Evolutionary conservation across 2,888 invertebrate genomes (phyloP).

Genomic region (Drosophila neutralis): DNA sequence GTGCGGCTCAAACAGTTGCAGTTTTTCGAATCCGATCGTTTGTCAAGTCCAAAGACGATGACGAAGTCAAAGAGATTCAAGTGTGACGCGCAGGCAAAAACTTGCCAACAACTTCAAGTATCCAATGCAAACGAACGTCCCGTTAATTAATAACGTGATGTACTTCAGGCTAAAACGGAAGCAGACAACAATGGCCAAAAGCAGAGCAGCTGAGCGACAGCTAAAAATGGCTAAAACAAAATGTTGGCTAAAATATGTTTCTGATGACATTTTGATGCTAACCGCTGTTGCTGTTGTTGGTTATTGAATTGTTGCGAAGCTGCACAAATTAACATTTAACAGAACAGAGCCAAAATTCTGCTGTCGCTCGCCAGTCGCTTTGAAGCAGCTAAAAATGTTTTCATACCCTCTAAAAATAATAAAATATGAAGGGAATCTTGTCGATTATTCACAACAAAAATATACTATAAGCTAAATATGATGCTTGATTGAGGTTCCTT

Average conservation of each 20-base stretch:
- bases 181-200: constrained; percentile 40
- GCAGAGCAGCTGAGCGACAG: constrained; percentile 29
- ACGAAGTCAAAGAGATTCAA: constrained; percentile 35
- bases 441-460: neutral
- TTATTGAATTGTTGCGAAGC: constrained; percentile 76
- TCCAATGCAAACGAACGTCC: constrained; percentile 23
- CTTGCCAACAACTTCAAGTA: constrained; percentile 35
- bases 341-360: constrained; percentile 67
- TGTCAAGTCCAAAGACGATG: constrained; percentile 48
- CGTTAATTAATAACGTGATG: constrained; percentile 68
- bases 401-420: constrained; percentile 25
- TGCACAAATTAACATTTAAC: constrained; percentile 67
- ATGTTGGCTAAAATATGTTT: constrained; percentile 51
- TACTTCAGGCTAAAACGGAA: constrained; percentile 64
- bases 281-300: constrained; percentile 39
- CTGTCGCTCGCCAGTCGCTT: constrained; percentile 31
- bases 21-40: constrained; percentile 43
- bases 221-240: constrained; percentile 11
- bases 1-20: constrained; percentile 40
- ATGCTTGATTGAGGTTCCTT: neutral
- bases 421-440: neutral
- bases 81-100: constrained; percentile 17
- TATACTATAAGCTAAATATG: neutral
- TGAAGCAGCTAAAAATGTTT: constrained; percentile 47
- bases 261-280: constrained; percentile 59